Conservation (phyloP, 2,113 vertebrate genomes). For the Epinephelus fuscoguttatus region DNA sequence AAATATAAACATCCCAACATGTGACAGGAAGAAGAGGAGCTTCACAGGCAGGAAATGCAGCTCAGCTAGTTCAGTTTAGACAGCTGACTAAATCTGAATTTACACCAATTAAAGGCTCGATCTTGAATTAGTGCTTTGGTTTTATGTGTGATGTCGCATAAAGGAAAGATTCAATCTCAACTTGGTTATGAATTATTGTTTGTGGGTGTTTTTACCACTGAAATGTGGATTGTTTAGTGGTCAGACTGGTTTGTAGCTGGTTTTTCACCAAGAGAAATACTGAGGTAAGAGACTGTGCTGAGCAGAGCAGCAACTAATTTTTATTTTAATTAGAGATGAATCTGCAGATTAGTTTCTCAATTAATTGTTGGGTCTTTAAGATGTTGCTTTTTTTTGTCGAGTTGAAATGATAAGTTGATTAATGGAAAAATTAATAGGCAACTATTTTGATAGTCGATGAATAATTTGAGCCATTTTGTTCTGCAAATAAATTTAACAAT, state of each 20-base stretch:
- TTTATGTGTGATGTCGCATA: not conserved
- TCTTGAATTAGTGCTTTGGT: not conserved
- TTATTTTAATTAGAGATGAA: not conserved
- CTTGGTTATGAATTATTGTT: not conserved
- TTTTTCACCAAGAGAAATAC: not conserved
- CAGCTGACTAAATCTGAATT: not conserved
- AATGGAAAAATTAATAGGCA: too few relatives aligned
- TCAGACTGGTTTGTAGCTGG: not conserved
- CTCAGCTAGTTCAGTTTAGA: not conserved
- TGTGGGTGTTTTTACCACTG: not conserved
- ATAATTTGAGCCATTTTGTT: too few relatives aligned
- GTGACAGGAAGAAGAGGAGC: not conserved
- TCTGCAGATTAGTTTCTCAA: not conserved
- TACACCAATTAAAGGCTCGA: not conserved
- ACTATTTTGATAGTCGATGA: too few relatives aligned
- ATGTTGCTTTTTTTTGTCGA: not conserved
- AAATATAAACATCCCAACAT: not conserved
- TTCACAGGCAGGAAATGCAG: not conserved
- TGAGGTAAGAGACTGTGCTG: too few relatives aligned
- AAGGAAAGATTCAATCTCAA: not conserved
- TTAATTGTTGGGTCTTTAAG: not conserved
- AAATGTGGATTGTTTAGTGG: not conserved
- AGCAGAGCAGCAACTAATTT: not conserved
- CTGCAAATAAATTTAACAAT: too few relatives aligned
- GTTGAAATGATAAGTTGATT: not conserved